phyloP scores from a whole-genome alignment of 1,140 invertebrate species.

The Aleiodes sp. region DNA sequence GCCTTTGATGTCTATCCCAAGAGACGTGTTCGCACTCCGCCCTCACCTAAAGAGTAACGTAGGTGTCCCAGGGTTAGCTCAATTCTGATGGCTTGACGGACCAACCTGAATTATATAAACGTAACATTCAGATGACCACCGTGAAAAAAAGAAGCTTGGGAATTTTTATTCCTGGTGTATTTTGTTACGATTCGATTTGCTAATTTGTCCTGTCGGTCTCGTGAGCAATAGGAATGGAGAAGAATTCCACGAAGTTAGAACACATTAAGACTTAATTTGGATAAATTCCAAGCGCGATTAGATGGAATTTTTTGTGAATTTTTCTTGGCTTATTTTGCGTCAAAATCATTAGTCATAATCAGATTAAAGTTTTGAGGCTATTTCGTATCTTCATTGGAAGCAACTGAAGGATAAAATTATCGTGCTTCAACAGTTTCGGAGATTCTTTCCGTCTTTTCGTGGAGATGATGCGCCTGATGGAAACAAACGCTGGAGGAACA shows the following conservation, averaged over 20 bases:
- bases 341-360: conserved; percentile 16
- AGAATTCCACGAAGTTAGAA: no score
- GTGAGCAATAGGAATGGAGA: no score
- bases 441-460: no score
- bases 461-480: not conserved
- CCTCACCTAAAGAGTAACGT: conserved; percentile 42
- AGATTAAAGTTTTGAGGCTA: not conserved
- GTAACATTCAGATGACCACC: conserved; percentile 14
- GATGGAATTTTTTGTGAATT: conserved; percentile 20
- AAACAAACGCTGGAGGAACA: conserved; percentile 18
- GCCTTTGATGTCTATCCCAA: conserved; percentile 58
- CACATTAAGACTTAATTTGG: no score
- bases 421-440: no score
- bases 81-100: conserved; percentile 40
- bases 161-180: not conserved
- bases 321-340: not conserved
- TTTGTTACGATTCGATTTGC: conserved; percentile 14
- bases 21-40: conserved; percentile 61
- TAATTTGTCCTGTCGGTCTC: conserved; percentile 13
- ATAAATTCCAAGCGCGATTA: not conserved
- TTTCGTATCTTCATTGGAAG: not conserved
- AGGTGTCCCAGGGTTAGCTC: conserved; percentile 48
- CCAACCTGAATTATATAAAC: conserved; percentile 28
- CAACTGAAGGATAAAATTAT: conserved; percentile 18
- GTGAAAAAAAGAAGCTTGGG: conserved; percentile 1